Evolutionary conservation across 2,888 invertebrate genomes (phyloP).

Genomic region (Dicycla oo): DNA sequence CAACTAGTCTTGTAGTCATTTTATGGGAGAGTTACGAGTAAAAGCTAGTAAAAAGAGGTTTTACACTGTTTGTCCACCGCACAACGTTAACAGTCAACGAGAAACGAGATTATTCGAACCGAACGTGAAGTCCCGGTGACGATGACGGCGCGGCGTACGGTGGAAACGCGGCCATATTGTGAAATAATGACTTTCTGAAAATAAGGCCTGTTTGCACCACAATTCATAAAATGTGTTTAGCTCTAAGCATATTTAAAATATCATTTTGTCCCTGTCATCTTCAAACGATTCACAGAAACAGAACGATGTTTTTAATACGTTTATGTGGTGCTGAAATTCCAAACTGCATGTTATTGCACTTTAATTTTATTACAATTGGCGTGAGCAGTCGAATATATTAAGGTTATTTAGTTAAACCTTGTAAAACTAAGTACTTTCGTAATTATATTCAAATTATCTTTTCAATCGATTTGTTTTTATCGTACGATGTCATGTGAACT

Average conservation of each 20-base stretch:
- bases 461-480: conserved; percentile 13
- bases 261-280: neutral
- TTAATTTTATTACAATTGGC: conserved; percentile 3
- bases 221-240: neutral
- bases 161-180: no score
- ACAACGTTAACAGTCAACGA: no score
- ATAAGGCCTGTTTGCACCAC: no score
- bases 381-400: conserved; percentile 10
- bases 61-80: no score
- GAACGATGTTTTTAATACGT: neutral
- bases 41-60: no score
- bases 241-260: no score
- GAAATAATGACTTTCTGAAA: neutral
- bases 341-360: neutral
- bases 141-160: no score
- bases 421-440: conserved; percentile 14
- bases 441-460: neutral
- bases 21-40: no score
- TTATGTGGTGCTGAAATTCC: neutral
- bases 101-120: no score
- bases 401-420: conserved; percentile 33
- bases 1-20: no score
- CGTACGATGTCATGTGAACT: conserved; percentile 36
- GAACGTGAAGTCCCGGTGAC: no score
- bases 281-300: neutral